Evolutionary conservation across 2,113 vertebrate genomes (phyloP).

Genomic region (Hemichromis elongatus): DNA sequence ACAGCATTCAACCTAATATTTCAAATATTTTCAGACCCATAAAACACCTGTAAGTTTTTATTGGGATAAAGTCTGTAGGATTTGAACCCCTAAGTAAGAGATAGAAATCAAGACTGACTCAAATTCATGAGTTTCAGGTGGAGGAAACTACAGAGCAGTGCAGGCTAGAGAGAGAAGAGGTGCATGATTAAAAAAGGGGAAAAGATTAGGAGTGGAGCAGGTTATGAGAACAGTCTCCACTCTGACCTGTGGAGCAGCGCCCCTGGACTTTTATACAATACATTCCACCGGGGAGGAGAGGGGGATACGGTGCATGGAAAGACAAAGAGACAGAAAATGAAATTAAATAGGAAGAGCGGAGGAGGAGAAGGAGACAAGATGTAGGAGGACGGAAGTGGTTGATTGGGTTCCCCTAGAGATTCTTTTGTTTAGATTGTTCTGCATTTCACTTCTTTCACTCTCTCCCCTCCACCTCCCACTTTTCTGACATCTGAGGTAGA

Average conservation of each 20-base stretch:
- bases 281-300: slow-evolving; percentile 42
- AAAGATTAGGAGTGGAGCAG: slow-evolving; percentile 43
- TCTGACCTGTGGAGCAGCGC: slow-evolving; percentile 60
- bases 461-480: slow-evolving; percentile 56
- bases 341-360: slow-evolving; percentile 60
- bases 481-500: slow-evolving; percentile 77
- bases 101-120: not conserved
- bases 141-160: not conserved
- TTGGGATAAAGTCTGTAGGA: not conserved
- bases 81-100: not conserved
- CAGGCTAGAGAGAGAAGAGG: not conserved
- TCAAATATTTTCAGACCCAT: not conserved
- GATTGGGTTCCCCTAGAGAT: slow-evolving; percentile 67
- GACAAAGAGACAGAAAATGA: slow-evolving; percentile 56
- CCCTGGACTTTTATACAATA: slow-evolving; percentile 60
- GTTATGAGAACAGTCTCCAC: slow-evolving; percentile 69
- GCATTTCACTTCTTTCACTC: slow-evolving; percentile 65
- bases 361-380: slow-evolving; percentile 54
- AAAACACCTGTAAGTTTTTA: not conserved
- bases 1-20: not conserved
- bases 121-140: not conserved
- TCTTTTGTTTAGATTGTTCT: slow-evolving; percentile 74
- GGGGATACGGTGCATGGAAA: slow-evolving; percentile 48
- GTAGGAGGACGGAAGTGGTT: slow-evolving; percentile 72
- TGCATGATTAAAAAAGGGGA: slow-evolving; percentile 3